phyloP scores from a whole-genome alignment of 2,888 invertebrate genomes.

The Andrena flavipes region DNA sequence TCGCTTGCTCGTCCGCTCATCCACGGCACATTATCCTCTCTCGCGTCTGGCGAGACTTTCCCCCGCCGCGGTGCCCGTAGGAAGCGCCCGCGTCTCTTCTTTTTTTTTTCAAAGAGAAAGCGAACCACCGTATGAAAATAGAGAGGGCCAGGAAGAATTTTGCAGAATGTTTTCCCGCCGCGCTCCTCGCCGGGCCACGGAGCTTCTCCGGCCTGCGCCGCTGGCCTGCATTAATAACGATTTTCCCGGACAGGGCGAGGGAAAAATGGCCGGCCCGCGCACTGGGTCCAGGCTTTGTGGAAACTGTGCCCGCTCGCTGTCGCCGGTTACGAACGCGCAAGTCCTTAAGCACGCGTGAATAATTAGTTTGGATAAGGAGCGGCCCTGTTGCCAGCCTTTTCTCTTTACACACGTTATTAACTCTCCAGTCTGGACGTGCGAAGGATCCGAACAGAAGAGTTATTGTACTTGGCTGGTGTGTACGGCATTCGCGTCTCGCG shows the following conservation, averaged over 20 bases:
- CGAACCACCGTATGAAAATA: constrained; percentile 33
- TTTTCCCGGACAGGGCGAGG: not conserved
- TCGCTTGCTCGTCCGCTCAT: constrained; percentile 63
- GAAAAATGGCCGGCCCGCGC: not conserved
- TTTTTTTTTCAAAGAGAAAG: constrained; percentile 29
- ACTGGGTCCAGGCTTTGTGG: not conserved
- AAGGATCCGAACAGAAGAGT: constrained; percentile 75
- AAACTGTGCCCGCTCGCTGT: not conserved
- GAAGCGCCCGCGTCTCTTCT: constrained; percentile 13
- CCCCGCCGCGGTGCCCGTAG: constrained; percentile 37
- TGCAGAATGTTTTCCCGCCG: not conserved
- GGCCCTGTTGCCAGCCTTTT: constrained; percentile 74
- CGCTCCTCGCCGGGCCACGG: not conserved
- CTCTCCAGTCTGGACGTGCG: constrained; percentile 72
- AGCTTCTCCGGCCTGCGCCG: not conserved
- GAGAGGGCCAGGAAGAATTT: constrained; percentile 30
- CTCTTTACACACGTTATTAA: constrained; percentile 81
- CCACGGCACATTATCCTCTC: constrained; percentile 61
- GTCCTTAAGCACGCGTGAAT: constrained; percentile 75
- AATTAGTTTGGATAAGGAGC: constrained; percentile 75
- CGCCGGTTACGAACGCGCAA: constrained; percentile 53
- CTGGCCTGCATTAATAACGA: constrained; percentile 16
- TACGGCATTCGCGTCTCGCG: constrained; percentile 24
- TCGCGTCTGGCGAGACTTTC: constrained; percentile 61
- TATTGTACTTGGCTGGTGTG: constrained; percentile 63